Evolutionary conservation across 1,140 invertebrate species (phyloP).

Genomic region (Teleopsis dalmanni): DNA sequence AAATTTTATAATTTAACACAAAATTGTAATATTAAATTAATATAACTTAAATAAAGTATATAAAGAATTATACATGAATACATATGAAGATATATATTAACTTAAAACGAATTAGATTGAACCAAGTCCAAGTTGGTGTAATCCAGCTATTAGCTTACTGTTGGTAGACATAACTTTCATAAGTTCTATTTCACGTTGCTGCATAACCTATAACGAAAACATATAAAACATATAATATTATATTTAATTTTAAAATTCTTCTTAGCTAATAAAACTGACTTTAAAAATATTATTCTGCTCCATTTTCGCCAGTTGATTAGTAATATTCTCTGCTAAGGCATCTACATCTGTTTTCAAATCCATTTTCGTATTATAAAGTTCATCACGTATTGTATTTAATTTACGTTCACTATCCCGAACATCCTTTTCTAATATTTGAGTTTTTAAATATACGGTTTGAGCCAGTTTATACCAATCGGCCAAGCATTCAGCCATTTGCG

Average conservation of each 20-base stretch:
- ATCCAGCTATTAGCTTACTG: too few relatives aligned
- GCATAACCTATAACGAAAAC: too few relatives aligned
- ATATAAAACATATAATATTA: too few relatives aligned
- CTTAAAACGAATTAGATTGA: too few relatives aligned
- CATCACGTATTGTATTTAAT: constrained; percentile 31
- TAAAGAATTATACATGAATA: too few relatives aligned
- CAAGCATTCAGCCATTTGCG: constrained; percentile 60
- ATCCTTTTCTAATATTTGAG: constrained; percentile 64
- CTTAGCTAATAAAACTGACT: constrained; percentile 1
- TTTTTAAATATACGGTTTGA: constrained; percentile 64
- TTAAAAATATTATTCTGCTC: constrained; percentile 29
- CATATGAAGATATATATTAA: too few relatives aligned
- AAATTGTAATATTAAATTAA: too few relatives aligned
- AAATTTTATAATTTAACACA: too few relatives aligned
- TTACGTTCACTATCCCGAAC: constrained; percentile 50
- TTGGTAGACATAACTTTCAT: too few relatives aligned
- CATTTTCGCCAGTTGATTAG: constrained; percentile 35
- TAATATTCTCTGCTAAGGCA: constrained; percentile 27
- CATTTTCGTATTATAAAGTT: constrained; percentile 31
- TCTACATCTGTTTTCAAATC: constrained; percentile 31
- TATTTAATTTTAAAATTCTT: not conserved
- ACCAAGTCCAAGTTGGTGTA: too few relatives aligned
- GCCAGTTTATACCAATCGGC: constrained; percentile 79
- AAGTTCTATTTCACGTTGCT: too few relatives aligned
- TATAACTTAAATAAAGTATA: too few relatives aligned